Percentiles rank a stretch among this genome's conserved stretches.
Evolutionary conservation across 35 echinoderm and acorn worm genomes (phyloP).

Genomic region (Stichopus chloronotus): DNA sequence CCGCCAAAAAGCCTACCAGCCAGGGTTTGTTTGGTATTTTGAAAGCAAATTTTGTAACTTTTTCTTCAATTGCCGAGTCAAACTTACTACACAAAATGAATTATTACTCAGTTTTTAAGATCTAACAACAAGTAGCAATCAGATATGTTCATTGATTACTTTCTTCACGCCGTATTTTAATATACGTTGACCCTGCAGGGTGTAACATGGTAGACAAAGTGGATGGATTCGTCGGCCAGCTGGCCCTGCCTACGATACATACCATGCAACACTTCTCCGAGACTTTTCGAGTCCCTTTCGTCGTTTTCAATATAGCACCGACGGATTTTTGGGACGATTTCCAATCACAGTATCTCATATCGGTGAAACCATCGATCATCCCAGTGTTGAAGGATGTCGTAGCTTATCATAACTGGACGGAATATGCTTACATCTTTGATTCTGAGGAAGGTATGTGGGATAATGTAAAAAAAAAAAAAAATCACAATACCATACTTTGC

Average conservation of each 20-base stretch:
- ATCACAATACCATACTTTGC: no score
- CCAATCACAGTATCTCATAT: constrained; percentile 61
- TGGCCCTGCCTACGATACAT: constrained; percentile 53
- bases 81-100: no score
- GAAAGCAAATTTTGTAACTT: no score
- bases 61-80: no score
- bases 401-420: constrained; percentile 52
- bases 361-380: constrained; percentile 69
- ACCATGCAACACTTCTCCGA: constrained; percentile 48
- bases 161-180: no score
- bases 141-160: no score
- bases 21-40: no score
- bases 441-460: constrained; percentile 60
- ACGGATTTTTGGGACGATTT: constrained; percentile 77
- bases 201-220: background rate
- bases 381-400: constrained; percentile 67
- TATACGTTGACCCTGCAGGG: background rate
- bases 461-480: no score
- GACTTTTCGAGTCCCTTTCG: constrained; percentile 59
- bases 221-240: constrained; percentile 17
- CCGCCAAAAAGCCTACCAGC: no score
- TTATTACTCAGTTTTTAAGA: no score
- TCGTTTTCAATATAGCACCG: constrained; percentile 59
- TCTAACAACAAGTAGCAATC: no score
- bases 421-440: constrained; percentile 77